Percentiles rank a stretch among this genome's conserved stretches.
These are phyloP conservation scores for Priocnemis perturbator DNA, from an alignment of 2,888 invertebrate genomes.

Conservation along the genomic window DNA sequence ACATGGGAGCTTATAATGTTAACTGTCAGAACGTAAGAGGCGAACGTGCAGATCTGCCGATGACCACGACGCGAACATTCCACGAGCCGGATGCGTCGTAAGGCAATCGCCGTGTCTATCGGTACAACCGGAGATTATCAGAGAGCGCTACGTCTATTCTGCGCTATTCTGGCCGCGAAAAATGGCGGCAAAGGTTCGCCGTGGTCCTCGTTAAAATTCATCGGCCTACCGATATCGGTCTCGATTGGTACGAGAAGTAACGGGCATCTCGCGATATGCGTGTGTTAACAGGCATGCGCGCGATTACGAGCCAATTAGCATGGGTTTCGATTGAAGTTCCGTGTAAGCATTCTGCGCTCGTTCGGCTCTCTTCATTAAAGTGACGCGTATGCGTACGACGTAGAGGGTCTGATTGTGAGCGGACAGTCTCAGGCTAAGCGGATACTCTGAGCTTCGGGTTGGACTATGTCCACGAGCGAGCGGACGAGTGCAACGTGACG, in stretches of 20 bases:
- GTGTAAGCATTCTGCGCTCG: conserved; percentile 11
- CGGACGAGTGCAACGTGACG: not conserved
- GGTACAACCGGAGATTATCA: too few species aligned
- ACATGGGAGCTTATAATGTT: too few species aligned
- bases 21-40: too few species aligned
- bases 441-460: not conserved
- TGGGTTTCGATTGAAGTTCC: conserved; percentile 43
- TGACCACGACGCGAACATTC: too few species aligned
- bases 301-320: conserved; percentile 49
- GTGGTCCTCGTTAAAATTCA: too few species aligned
- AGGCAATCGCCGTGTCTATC: too few species aligned
- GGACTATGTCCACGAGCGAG: not conserved
- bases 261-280: conserved; percentile 31
- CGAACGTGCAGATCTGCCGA: too few species aligned
- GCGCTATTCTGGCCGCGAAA: too few species aligned
- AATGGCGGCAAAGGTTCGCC: too few species aligned
- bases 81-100: too few species aligned
- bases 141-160: too few species aligned
- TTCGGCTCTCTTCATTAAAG: not conserved
- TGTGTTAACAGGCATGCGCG: conserved; percentile 8
- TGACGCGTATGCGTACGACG: conserved; percentile 27
- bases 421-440: not conserved
- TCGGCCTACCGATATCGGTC: conserved; percentile 2
- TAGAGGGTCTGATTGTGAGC: not conserved
- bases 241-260: conserved; percentile 30